Evolutionary conservation across 2,888 invertebrate species (phyloP).

Genomic region (Cyaniris semiargus): DNA sequence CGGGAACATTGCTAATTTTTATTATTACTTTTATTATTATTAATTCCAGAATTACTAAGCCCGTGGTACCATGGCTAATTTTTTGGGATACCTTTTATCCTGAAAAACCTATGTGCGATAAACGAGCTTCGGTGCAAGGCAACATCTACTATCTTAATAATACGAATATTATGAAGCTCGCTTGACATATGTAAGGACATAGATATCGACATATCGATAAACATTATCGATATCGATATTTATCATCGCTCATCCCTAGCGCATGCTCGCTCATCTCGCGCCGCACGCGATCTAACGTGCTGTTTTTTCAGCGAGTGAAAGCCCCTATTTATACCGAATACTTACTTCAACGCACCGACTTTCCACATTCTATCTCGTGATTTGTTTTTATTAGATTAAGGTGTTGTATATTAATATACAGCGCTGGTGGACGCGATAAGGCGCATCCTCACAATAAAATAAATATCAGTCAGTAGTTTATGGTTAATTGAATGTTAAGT

Average conservation of each 20-base stretch:
- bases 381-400: conserved; percentile 22
- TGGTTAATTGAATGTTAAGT: too few relatives aligned
- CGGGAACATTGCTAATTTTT: too few relatives aligned
- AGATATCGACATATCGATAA: neutral
- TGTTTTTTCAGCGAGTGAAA: conserved; percentile 73
- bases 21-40: too few relatives aligned
- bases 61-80: too few relatives aligned
- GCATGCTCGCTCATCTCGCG: conserved; percentile 32
- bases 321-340: conserved; percentile 69
- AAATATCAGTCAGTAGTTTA: too few relatives aligned
- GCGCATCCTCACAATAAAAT: neutral
- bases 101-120: too few relatives aligned
- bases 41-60: too few relatives aligned
- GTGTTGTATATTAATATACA: neutral
- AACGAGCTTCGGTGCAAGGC: too few relatives aligned
- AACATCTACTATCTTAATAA: too few relatives aligned
- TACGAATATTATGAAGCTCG: too few relatives aligned
- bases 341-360: conserved; percentile 70
- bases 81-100: too few relatives aligned
- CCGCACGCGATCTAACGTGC: conserved; percentile 72
- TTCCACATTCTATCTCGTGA: conserved; percentile 59
- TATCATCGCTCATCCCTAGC: conserved; percentile 50
- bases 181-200: neutral
- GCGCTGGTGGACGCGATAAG: neutral
- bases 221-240: neutral